Evolutionary conservation across 2,888 invertebrate genomes (phyloP).

Genomic region (Caenorhabditis sp.): DNA sequence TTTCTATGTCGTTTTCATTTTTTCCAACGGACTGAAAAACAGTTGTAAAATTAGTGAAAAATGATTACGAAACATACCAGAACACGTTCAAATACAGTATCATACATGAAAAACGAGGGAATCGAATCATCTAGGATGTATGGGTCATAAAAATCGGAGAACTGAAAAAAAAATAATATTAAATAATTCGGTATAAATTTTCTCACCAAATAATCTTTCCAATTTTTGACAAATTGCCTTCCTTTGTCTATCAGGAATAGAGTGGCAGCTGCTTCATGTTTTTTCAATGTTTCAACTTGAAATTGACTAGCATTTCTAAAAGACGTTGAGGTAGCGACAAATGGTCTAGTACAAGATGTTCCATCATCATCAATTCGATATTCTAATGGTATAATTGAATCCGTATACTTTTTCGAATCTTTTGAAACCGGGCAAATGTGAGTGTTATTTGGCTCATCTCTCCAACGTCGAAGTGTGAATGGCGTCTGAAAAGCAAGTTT

Average conservation of each 20-base stretch:
- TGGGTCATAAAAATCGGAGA: slow-evolving; percentile 64
- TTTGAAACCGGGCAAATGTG: slow-evolving; percentile 24
- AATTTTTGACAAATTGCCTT: slow-evolving; percentile 29
- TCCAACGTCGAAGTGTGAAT: slow-evolving; percentile 23
- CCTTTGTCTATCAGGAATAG: slow-evolving; percentile 45
- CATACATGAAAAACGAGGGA: slow-evolving; percentile 63
- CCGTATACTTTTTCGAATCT: not conserved
- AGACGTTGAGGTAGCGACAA: slow-evolving; percentile 9
- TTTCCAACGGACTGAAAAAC: slow-evolving; percentile 2
- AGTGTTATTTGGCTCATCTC: slow-evolving; percentile 10
- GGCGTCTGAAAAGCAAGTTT: slow-evolving; percentile 10
- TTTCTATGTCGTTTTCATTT: slow-evolving; percentile 17
- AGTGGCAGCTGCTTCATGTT: slow-evolving; percentile 21
- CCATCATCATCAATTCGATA: slow-evolving; percentile 45
- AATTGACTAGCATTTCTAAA: slow-evolving; percentile 42
- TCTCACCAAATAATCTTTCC: slow-evolving; percentile 53
- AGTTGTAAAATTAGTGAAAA: not conserved
- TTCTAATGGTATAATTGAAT: slow-evolving; percentile 39
- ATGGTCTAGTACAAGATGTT: slow-evolving; percentile 34
- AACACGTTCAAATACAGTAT: slow-evolving; percentile 28
- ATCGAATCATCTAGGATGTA: slow-evolving; percentile 43
- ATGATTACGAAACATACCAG: not conserved
- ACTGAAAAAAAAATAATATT: slow-evolving; percentile 45
- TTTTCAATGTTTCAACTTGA: slow-evolving; percentile 37
- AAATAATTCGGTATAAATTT: not conserved